Base-by-base conservation (phyloP, 2,888 invertebrate species). In the Hydraecia micacea region DNA sequence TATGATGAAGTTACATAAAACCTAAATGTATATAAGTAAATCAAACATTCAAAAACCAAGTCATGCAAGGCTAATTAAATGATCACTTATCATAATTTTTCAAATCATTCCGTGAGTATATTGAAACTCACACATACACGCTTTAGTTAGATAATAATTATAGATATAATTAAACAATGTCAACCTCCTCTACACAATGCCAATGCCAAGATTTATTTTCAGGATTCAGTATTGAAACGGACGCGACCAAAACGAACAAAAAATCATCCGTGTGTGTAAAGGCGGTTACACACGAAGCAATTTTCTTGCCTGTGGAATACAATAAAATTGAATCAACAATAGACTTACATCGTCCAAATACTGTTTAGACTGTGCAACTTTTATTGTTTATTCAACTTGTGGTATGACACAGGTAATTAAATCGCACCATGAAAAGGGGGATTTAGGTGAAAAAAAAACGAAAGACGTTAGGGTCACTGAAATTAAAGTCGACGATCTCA, bases 141-240 rank as follows among this genome's bases (percentile, higher is more conserved):
- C 28, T n/a, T 83, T 58, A n/a, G 32, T 83, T 69, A 42, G 55
- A 79, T 69, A 80, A 79, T 28, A 32, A 49, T 39, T n/a, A 42
- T 46, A 46, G 46, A 46, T 67, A 66, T 66, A 79, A 62, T 62
- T 66, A 46, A 55, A 68, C 36, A 60, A 62, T 79, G 52, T 80
- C 15, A 70, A 46, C 21, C 84, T 28, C 84, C 70, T 60, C 18
- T 46, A 15, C 25, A 21, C 67, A 79, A 84, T 79, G 80, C 32
- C 84, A 81, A 67, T 81, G 84, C 60, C 71, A 81, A 71, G 72
- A 79, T 71, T 80, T 62, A 67, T 71, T 71, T 79, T 84, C 36
- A 84, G 80, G 80, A 60, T 70, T 80, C 70, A 28, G 39, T 65
- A 52, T 4, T 8, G 4, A 65, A 55, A 15, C 18, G 1, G 21